A percentile compares a stretch with the other conserved stretches of the same genome.
These are phyloP conservation scores for Enteromius argenteus DNA, from an alignment of 2,797 vertebrate genomes.

Conservation along the genomic window DNA sequence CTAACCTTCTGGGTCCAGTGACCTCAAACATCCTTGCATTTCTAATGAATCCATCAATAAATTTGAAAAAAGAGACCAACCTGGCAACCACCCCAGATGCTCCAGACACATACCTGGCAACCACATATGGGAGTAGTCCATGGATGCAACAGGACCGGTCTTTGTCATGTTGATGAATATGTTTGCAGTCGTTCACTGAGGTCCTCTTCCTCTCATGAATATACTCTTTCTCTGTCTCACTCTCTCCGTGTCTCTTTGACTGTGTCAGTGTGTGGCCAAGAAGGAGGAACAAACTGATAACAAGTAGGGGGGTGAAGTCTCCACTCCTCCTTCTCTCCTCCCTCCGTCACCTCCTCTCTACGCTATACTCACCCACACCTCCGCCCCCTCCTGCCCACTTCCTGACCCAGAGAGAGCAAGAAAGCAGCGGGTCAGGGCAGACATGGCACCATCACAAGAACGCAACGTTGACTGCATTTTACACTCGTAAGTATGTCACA, in stretches of 20 bases:
- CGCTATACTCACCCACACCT: conserved; percentile 50
- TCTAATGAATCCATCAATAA: conserved; percentile 1
- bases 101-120: conserved; percentile 80
- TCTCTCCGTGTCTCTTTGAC: conserved; percentile 20
- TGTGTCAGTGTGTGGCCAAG: conserved; percentile 41
- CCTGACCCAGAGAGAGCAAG: conserved; percentile 36
- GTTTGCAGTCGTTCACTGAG: conserved; percentile 46
- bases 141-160: conserved; percentile 76
- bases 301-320: conserved; percentile 32
- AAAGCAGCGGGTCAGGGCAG: conserved; percentile 46
- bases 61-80: conserved; percentile 7
- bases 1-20: background rate
- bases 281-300: conserved; percentile 60
- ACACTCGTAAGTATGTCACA: background rate
- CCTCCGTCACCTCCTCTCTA: conserved; percentile 49
- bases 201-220: conserved; percentile 40
- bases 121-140: conserved; percentile 84
- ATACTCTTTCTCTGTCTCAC: conserved; percentile 44
- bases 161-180: conserved; percentile 73
- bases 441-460: background rate
- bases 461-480: background rate
- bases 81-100: conserved; percentile 62
- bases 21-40: background rate
- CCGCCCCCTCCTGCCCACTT: conserved; percentile 53
- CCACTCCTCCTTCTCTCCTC: conserved; percentile 58